phyloP scores from a whole-genome alignment of 2,797 vertebrate genomes.

The Perodicticus potto region DNA sequence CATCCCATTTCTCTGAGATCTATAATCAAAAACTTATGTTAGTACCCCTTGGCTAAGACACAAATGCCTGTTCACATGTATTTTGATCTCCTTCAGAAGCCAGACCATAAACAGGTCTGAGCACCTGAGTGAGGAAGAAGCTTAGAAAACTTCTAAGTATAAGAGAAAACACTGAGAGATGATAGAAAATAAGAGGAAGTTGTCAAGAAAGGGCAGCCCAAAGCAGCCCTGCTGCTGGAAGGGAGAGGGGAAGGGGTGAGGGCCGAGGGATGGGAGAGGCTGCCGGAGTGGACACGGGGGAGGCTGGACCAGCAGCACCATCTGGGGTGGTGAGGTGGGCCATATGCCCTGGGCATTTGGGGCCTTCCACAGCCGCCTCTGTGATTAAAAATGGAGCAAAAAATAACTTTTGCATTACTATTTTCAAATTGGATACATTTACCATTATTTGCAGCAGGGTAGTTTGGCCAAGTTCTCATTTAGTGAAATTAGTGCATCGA shows the following conservation, averaged over 20 bases:
- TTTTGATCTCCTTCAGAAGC: neutral
- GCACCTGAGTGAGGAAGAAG: neutral
- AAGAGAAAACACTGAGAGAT: neutral
- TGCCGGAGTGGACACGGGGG: neutral
- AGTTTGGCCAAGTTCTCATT: conserved; percentile 52
- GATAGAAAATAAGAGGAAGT: neutral
- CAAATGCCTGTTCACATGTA: neutral
- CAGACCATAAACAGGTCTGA: neutral
- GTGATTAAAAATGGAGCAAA: conserved; percentile 24
- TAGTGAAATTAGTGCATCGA: conserved; percentile 39
- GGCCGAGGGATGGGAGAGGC: neutral
- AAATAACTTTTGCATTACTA: conserved; percentile 50
- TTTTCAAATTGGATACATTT: conserved; percentile 58
- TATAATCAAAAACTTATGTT: neutral
- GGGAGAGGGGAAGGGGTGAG: neutral
- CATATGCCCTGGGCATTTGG: neutral
- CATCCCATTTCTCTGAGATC: neutral
- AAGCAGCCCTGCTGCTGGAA: neutral
- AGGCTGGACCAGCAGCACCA: neutral
- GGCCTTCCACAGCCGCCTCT: neutral
- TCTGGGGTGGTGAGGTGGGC: neutral
- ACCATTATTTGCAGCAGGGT: conserved; percentile 49
- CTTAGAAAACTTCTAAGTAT: neutral
- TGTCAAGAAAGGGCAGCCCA: neutral
- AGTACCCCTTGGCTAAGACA: neutral